phyloP scores from a whole-genome alignment of 1,140 invertebrate species.

The Hestina assimilis region DNA sequence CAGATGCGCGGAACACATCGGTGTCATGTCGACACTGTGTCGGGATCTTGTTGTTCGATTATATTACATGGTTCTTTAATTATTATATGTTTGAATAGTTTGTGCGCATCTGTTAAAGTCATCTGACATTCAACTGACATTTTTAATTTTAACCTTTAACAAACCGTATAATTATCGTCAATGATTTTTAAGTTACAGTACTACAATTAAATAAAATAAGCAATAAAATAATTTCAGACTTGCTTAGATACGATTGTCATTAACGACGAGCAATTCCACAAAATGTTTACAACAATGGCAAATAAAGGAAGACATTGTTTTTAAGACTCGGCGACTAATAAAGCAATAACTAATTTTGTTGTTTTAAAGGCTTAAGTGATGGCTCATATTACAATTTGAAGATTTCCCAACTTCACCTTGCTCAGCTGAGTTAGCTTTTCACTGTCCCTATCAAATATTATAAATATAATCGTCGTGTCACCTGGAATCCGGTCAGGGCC shows the following conservation, averaged over 20 bases:
- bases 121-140: background rate
- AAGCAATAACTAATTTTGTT: background rate
- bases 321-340: too few species aligned
- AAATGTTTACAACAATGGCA: background rate
- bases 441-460: slow-evolving; percentile 27
- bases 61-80: background rate
- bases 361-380: too few species aligned
- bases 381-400: background rate
- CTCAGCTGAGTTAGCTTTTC: slow-evolving; percentile 31
- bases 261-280: too few species aligned
- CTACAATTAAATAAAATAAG: too few species aligned
- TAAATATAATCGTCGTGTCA: slow-evolving; percentile 1
- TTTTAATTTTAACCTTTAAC: too few species aligned
- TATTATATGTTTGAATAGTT: background rate
- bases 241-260: too few species aligned
- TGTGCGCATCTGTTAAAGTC: background rate
- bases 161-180: too few species aligned
- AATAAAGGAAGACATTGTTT: background rate
- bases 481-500: slow-evolving; percentile 31
- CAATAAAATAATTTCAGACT: too few species aligned
- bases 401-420: slow-evolving; percentile 27
- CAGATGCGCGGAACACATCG: slow-evolving; percentile 16
- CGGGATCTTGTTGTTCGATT: background rate
- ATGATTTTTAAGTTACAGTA: too few species aligned
- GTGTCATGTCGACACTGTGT: slow-evolving; percentile 16